phyloP scores from a whole-genome alignment of 2,113 vertebrate genomes.

The Mormyrus iriodes region DNA sequence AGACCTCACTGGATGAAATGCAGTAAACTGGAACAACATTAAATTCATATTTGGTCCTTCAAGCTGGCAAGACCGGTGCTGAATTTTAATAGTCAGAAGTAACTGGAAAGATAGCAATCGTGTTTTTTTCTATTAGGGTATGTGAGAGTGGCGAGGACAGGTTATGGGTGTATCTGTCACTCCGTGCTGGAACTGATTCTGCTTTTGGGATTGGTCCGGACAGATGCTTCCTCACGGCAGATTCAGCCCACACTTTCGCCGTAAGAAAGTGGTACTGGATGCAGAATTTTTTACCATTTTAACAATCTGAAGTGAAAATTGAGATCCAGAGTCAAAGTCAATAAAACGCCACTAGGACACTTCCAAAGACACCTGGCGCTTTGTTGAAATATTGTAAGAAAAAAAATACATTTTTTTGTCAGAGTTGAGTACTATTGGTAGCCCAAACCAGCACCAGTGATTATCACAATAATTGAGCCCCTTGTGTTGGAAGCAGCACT shows the following conservation, averaged over 20 bases:
- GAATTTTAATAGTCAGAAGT: neutral
- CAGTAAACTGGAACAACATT: neutral
- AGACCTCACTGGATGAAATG: neutral
- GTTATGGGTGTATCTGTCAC: constrained; percentile 50
- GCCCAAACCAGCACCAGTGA: neutral
- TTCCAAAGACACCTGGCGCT: neutral
- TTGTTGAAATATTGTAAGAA: neutral
- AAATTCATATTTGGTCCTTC: neutral
- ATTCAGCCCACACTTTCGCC: neutral
- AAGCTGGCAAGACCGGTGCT: neutral
- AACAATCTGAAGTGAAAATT: neutral
- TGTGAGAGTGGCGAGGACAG: constrained; percentile 34
- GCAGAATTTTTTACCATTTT: neutral
- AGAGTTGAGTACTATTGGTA: neutral
- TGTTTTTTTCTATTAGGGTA: constrained; percentile 7
- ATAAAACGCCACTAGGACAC: neutral
- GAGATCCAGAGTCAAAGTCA: neutral
- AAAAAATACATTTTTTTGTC: neutral
- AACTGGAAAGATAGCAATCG: neutral
- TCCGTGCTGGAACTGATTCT: neutral
- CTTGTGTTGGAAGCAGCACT: neutral
- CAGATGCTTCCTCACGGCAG: neutral
- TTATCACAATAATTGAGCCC: neutral
- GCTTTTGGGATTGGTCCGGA: neutral
- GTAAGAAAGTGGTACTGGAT: neutral